These are phyloP conservation scores for Alfaro cultratus DNA, from an alignment of 2,797 vertebrate genomes.

Conservation along the genomic window DNA sequence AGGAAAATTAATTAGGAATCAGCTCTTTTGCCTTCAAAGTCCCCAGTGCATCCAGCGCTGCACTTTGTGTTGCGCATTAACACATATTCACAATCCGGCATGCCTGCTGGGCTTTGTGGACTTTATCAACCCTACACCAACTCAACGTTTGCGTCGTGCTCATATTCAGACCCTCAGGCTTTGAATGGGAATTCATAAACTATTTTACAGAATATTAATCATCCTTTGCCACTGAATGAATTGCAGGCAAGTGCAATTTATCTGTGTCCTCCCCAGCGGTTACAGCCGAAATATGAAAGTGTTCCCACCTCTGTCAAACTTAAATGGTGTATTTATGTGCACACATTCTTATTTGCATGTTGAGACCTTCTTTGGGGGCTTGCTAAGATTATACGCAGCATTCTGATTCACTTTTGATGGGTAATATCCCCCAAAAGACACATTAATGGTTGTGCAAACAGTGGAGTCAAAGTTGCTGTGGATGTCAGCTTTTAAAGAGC, in stretches of 20 bases:
- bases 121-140: conserved; percentile 59
- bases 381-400: conserved; percentile 46
- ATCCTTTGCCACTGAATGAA: conserved; percentile 53
- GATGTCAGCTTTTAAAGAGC: background rate
- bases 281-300: conserved; percentile 41
- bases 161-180: conserved; percentile 48
- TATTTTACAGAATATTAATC: conserved; percentile 75
- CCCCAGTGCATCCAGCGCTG: conserved; percentile 32
- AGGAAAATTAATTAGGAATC: conserved; percentile 74
- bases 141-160: conserved; percentile 50
- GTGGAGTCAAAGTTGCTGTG: conserved; percentile 6
- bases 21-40: conserved; percentile 71
- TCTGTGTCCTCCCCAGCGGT: conserved; percentile 44
- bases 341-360: conserved; percentile 56
- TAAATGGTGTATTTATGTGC: conserved; percentile 43
- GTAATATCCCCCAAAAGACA: conserved; percentile 9
- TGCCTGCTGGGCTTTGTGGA: conserved; percentile 59
- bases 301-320: conserved; percentile 47
- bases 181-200: conserved; percentile 62
- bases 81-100: conserved; percentile 33
- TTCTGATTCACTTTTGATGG: conserved; percentile 21
- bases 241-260: conserved; percentile 53
- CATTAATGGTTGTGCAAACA: conserved; percentile 19
- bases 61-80: conserved; percentile 55
- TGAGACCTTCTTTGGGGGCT: conserved; percentile 30